These are phyloP conservation scores for Anthophora plumipes DNA, from an alignment of 2,888 invertebrate genomes.

Conservation along the genomic window DNA sequence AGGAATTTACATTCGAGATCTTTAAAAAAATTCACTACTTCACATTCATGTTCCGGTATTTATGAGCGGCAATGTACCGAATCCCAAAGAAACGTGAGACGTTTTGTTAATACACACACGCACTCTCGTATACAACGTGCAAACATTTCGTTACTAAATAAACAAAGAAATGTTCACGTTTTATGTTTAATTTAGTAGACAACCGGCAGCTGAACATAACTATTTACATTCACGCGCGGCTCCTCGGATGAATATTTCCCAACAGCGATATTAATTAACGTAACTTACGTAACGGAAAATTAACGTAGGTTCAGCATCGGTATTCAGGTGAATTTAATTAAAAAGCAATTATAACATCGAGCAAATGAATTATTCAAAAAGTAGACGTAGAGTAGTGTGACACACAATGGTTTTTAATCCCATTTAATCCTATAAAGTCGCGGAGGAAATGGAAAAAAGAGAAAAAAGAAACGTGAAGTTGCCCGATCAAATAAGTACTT, in stretches of 20 bases:
- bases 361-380: constrained; percentile 36
- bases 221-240: not conserved
- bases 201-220: not conserved
- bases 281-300: constrained; percentile 6
- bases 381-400: not conserved
- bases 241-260: constrained; percentile 30
- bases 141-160: too few species aligned
- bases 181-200: not conserved
- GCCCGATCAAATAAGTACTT: constrained; percentile 1
- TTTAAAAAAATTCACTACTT: too few species aligned
- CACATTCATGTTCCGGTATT: too few species aligned
- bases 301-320: constrained; percentile 6
- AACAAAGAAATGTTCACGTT: not conserved
- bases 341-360: constrained; percentile 18
- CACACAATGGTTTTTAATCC: not conserved
- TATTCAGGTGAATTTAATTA: constrained; percentile 13
- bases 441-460: too few species aligned
- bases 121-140: too few species aligned
- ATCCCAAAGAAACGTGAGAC: too few species aligned
- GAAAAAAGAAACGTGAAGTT: not conserved
- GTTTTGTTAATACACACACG: too few species aligned
- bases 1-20: too few species aligned
- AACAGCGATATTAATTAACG: constrained; percentile 12
- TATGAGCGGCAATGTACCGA: too few species aligned
- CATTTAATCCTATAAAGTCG: constrained; percentile 13